Evolutionary conservation across 1,140 invertebrate genomes (phyloP), one percentile per base, ranked within the genome.

Genomic region (Hycleus phaleratus): DNA sequence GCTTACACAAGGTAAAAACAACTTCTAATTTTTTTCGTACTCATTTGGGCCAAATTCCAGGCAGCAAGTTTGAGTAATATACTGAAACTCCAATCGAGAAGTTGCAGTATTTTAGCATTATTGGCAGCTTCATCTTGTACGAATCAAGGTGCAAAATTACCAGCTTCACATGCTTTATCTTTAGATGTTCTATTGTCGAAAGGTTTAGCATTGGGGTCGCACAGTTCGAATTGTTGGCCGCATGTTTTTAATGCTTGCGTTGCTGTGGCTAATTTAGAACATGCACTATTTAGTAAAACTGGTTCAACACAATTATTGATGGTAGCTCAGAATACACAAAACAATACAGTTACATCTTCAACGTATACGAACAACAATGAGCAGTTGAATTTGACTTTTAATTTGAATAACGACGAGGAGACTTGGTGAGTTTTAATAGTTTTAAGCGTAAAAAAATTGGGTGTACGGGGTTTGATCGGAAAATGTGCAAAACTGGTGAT

Each of bases 201-300:
- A 69, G 72, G 70, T 69, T 75, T 97, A 32, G 93, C 95, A 71
- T 79, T 96, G 32, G 93, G 90, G 3, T 93, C 90, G 58, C 92
- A 95, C 68, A 89, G 91, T 26, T 82, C 87, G 40, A 90, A 94
- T 58, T 95, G 92, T 68, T 97, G 94, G 94, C 85, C 87, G 38
- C 91, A 95, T 72, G 89, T 97, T 55, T 94, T 97, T 70, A 85
- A 86, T 73, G 93, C 84, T 6, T 94, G 91, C 68, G 81, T 92
- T n/a, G 92, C 93, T 69, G 89, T 95, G 26, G 86, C 88, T n/a
- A 87, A 87, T 64, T 73, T 95, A 63, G 93, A 95, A 68, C 90
- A 93, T 71, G 85, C 86, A 2, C 84, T 93, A 58, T 95, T 93
- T 60, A 90, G 90, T 57, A 79, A 80, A 66, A 80, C 79, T 9